Conservation (phyloP, 2,797 vertebrate species). For the Cirrhinus molitorella region DNA sequence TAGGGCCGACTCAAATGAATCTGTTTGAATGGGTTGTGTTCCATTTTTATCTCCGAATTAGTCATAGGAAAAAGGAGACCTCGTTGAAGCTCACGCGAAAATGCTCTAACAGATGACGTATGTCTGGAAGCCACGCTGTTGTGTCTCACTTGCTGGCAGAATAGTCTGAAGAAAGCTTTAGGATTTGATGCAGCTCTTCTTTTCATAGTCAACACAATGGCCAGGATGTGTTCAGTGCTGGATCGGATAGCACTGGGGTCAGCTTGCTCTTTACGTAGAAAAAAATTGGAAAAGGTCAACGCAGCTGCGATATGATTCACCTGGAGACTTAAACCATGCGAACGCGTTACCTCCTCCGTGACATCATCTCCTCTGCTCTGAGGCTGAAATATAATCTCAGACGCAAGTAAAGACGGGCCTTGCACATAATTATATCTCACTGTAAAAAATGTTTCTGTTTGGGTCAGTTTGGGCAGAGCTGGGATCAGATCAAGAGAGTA, state of each 20-base stretch:
- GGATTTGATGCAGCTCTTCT: conserved; percentile 37
- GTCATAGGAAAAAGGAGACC: conserved; percentile 37
- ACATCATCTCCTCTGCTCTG: conserved; percentile 55
- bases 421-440: conserved; percentile 41
- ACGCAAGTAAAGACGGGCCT: conserved; percentile 38
- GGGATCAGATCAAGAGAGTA: conserved; percentile 21
- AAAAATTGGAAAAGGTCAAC: conserved; percentile 51
- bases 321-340: conserved; percentile 37
- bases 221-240: conserved; percentile 39
- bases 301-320: conserved; percentile 19
- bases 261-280: conserved; percentile 32
- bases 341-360: conserved; percentile 44
- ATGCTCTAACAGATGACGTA: conserved; percentile 35
- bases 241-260: conserved; percentile 48
- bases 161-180: conserved; percentile 43
- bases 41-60: conserved; percentile 43
- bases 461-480: conserved; percentile 41
- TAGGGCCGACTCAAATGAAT: conserved; percentile 24
- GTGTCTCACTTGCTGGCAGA: conserved; percentile 39
- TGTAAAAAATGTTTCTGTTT: conserved; percentile 43
- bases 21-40: conserved; percentile 21
- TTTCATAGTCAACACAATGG: conserved; percentile 47
- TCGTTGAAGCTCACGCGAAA: conserved; percentile 12
- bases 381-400: conserved; percentile 54
- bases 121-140: conserved; percentile 33